Evolutionary conservation across 2,113 vertebrate genomes (phyloP).

Genomic region (Zootoca vivipara): DNA sequence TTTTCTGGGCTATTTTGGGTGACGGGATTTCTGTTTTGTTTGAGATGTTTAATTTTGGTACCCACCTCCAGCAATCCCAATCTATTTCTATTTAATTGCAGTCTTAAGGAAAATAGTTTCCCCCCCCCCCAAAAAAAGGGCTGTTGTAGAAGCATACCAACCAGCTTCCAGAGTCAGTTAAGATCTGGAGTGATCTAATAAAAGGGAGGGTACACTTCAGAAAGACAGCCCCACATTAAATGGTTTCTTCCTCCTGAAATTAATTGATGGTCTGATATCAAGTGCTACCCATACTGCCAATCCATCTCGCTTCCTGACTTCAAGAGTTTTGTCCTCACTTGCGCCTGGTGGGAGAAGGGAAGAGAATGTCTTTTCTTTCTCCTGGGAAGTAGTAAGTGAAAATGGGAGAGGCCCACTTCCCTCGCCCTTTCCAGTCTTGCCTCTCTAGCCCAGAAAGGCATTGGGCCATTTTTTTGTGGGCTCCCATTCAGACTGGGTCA

Average conservation of each 20-base stretch:
- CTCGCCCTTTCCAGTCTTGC: neutral
- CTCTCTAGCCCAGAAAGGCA: neutral
- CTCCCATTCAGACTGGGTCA: neutral
- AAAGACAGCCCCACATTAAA: slow-evolving; percentile 11
- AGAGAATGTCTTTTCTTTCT: neutral
- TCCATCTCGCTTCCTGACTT: neutral
- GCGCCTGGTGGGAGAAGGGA: neutral
- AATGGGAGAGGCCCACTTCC: neutral
- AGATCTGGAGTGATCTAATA: neutral
- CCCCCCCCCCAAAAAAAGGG: neutral
- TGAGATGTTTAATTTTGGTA: neutral
- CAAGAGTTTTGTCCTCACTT: neutral
- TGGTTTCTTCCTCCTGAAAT: slow-evolving; percentile 7
- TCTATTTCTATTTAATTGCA: neutral
- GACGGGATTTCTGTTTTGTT: neutral
- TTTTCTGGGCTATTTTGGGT: neutral
- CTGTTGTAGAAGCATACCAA: neutral
- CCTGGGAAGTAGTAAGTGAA: neutral
- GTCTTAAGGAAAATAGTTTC: neutral
- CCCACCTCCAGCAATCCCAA: neutral
- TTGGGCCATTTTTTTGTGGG: too few relatives aligned
- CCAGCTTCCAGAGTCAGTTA: slow-evolving; percentile 2
- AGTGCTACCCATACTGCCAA: neutral
- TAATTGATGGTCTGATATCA: slow-evolving; percentile 1
- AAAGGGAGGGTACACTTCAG: neutral